These are phyloP conservation scores for Ovis aries DNA, from an alignment of 2,113 vertebrate genomes.

Conservation along the genomic window DNA sequence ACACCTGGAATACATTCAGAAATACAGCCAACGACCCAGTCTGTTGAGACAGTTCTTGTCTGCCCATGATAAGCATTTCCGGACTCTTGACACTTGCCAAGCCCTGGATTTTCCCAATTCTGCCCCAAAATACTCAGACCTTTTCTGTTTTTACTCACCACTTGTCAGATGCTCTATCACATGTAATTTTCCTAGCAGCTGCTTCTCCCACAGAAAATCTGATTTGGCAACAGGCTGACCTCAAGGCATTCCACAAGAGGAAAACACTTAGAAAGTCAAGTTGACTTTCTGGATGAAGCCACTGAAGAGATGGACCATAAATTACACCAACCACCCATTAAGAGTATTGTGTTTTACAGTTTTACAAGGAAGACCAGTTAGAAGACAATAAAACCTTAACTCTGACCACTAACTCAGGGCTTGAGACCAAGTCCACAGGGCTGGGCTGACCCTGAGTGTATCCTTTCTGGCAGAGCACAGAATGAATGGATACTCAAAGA, in stretches of 20 bases:
- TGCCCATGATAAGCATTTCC: neutral
- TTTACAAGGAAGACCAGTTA: neutral
- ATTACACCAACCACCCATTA: neutral
- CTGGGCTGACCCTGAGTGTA: neutral
- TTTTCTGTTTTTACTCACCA: neutral
- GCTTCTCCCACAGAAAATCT: constrained; percentile 33
- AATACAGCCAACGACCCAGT: neutral
- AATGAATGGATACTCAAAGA: neutral
- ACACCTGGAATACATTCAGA: neutral
- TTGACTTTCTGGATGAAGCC: constrained; percentile 34
- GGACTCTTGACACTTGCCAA: neutral
- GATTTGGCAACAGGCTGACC: constrained; percentile 4
- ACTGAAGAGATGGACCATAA: neutral
- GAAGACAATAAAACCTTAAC: constrained; percentile 2
- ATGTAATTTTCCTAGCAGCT: neutral
- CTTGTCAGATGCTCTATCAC: neutral
- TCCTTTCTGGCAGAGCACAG: neutral
- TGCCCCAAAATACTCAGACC: neutral
- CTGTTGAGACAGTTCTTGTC: neutral
- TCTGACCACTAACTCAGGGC: constrained; percentile 16
- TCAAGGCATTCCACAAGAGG: neutral
- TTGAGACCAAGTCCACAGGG: neutral
- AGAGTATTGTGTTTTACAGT: neutral
- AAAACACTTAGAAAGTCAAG: constrained; percentile 32
- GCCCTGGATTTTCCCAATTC: neutral